A percentile compares a stretch with the other conserved stretches of the same genome.
Conservation (phyloP, 2,797 vertebrate species). For the Anisognathus igniventris region DNA sequence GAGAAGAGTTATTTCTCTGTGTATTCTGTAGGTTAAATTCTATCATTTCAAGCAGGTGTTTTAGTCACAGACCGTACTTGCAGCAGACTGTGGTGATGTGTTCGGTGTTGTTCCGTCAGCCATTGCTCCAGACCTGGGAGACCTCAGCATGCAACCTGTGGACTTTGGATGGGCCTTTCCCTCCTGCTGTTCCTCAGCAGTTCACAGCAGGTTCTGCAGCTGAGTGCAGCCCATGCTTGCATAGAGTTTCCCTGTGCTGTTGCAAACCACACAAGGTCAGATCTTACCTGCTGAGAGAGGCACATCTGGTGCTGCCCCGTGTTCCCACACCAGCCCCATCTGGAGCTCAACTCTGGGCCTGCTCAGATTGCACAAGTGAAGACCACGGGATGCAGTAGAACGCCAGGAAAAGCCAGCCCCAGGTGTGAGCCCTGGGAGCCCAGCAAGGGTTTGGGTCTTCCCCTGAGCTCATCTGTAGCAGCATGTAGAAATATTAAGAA, state of each 20-base stretch:
- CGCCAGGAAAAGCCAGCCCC: background rate
- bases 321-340: accelerated
- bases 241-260: accelerated
- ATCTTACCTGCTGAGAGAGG: background rate
- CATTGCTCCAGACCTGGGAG: background rate
- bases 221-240: background rate
- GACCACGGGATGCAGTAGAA: accelerated
- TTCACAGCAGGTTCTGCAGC: background rate
- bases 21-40: accelerated
- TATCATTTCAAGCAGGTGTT: accelerated
- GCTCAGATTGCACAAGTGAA: accelerated
- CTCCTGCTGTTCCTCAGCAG: background rate
- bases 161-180: background rate
- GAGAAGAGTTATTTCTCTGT: background rate
- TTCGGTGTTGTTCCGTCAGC: background rate
- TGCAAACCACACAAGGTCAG: background rate
- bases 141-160: background rate
- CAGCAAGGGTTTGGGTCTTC: background rate
- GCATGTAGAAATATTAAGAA: accelerated
- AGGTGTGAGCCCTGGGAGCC: accelerated
- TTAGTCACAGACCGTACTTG: background rate
- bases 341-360: background rate
- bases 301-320: accelerated
- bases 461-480: background rate
- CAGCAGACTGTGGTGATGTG: background rate